A percentile compares a stretch with the other conserved stretches of the same genome.
Conservation (phyloP, 2,113 vertebrate species). For the Ailuropoda melanoleuca region DNA sequence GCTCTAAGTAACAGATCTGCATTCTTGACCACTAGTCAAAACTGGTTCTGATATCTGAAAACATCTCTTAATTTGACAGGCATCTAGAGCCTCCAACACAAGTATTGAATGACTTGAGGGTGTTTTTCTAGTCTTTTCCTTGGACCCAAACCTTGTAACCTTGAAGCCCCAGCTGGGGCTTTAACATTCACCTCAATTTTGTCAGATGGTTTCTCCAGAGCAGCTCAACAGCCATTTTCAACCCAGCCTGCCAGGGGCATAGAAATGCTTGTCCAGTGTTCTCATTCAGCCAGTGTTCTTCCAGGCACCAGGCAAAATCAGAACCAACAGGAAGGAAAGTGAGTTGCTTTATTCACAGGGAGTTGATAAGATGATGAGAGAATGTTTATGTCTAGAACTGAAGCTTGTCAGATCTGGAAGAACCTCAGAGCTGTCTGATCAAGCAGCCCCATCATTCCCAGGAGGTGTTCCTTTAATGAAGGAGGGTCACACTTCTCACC, state of each 20-base stretch:
- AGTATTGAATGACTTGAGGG: slow-evolving; percentile 59
- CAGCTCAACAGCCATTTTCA: background rate
- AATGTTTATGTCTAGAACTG: slow-evolving; percentile 23
- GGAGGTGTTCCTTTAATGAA: background rate
- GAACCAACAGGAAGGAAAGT: background rate
- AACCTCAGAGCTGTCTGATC: background rate
- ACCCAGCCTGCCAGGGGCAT: background rate
- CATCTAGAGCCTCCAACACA: slow-evolving; percentile 50
- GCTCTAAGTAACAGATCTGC: slow-evolving; percentile 63
- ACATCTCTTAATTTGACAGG: slow-evolving; percentile 67
- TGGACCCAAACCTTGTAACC: slow-evolving; percentile 43
- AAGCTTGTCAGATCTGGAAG: slow-evolving; percentile 16
- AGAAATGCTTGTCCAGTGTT: background rate
- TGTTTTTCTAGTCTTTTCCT: slow-evolving; percentile 67
- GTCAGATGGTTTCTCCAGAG: slow-evolving; percentile 14
- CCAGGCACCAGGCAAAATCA: slow-evolving; percentile 6
- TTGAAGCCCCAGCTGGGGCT: background rate
- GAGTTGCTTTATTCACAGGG: slow-evolving; percentile 30
- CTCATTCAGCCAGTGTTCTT: background rate
- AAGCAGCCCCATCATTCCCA: background rate
- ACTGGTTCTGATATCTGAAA: slow-evolving; percentile 70
- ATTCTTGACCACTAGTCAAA: slow-evolving; percentile 68
- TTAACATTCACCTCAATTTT: slow-evolving; percentile 54
- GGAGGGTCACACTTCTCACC: background rate
- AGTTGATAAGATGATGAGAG: background rate